phyloP scores from a whole-genome alignment of 2,113 vertebrate species.

The Notothenia coriiceps region DNA sequence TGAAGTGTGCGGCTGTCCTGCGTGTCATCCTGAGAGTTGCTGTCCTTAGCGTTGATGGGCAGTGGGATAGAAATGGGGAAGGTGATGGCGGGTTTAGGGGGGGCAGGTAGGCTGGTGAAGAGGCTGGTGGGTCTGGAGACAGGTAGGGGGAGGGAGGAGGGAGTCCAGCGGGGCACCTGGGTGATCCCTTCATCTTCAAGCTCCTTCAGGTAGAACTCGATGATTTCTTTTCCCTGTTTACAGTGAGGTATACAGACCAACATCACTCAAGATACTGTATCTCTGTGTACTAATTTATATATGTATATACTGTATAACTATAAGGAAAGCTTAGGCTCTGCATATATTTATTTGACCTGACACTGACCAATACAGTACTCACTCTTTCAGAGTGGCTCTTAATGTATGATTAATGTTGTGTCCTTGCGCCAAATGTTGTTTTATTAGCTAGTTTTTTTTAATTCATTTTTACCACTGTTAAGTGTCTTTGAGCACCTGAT shows the following conservation, averaged over 20 bases:
- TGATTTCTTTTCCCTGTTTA: conserved; percentile 95
- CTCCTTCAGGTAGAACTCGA: conserved; percentile 95
- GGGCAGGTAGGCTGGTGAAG: conserved; percentile 67
- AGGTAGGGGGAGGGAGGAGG: conserved; percentile 56
- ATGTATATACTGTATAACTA: no score
- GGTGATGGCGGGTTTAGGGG: conserved; percentile 55
- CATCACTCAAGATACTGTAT: not conserved
- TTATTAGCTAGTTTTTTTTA: no score
- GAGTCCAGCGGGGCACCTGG: conserved; percentile 90
- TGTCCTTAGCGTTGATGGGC: conserved; percentile 78
- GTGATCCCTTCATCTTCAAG: conserved; percentile 92
- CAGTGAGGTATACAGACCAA: not conserved
- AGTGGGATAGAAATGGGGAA: conserved; percentile 41
- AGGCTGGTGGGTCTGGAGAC: conserved; percentile 69
- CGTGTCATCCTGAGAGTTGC: conserved; percentile 53
- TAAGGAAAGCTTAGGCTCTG: not conserved
- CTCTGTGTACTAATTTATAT: not conserved
- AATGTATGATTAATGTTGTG: no score
- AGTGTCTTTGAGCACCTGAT: no score
- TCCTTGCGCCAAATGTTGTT: no score
- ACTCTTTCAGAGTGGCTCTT: no score
- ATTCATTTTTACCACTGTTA: no score
- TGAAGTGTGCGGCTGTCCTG: conserved; percentile 78
- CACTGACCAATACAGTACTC: no score
- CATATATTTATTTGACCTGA: not conserved